These are phyloP conservation scores for Drosophila repleta DNA, from an alignment of 1,140 invertebrate genomes.

Conservation along the genomic window DNA sequence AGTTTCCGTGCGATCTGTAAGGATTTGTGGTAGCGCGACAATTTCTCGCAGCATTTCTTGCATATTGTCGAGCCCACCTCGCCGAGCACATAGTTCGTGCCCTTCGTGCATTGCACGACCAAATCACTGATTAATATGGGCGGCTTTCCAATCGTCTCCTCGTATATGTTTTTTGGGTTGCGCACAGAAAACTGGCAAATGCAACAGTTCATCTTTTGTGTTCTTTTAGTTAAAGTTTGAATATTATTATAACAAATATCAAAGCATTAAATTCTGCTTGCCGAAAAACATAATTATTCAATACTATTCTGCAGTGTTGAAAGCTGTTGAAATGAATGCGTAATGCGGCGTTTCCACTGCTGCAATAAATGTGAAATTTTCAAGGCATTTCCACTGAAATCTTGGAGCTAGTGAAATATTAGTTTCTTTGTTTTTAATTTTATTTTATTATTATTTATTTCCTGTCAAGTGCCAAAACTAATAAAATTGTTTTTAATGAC, in stretches of 20 bases:
- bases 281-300: slow-evolving; percentile 27
- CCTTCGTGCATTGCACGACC: slow-evolving; percentile 64
- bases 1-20: slow-evolving; percentile 63
- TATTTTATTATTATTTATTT: too few relatives aligned
- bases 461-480: too few relatives aligned
- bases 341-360: slow-evolving; percentile 13
- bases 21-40: slow-evolving; percentile 67
- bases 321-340: not conserved
- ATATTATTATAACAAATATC: slow-evolving; percentile 28
- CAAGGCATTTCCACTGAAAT: not conserved
- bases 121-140: slow-evolving; percentile 65
- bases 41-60: slow-evolving; percentile 68
- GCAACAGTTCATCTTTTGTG: slow-evolving; percentile 65
- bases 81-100: slow-evolving; percentile 52
- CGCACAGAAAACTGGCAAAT: slow-evolving; percentile 73
- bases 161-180: slow-evolving; percentile 61
- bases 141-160: slow-evolving; percentile 63
- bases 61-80: slow-evolving; percentile 62
- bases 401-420: too few relatives aligned
- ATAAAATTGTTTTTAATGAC: too few relatives aligned
- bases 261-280: slow-evolving; percentile 21
- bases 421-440: too few relatives aligned
- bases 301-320: slow-evolving; percentile 25
- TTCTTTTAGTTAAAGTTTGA: not conserved
- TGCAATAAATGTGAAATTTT: not conserved